These are phyloP conservation scores for Burhinus bistriatus DNA, from an alignment of 2,113 vertebrate species.

Conservation along the genomic window DNA sequence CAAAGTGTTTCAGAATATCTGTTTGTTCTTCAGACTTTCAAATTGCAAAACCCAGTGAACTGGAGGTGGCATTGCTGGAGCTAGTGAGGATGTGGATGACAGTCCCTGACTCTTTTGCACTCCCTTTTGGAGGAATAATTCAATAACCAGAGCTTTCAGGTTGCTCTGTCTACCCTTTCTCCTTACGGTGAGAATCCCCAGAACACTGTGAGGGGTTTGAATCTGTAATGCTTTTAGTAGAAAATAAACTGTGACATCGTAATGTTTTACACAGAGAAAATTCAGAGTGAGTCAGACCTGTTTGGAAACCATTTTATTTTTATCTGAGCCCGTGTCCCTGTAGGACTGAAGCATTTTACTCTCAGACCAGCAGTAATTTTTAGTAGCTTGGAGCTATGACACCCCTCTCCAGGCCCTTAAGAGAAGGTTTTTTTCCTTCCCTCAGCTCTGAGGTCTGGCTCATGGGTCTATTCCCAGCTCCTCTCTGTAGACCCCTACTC, in stretches of 20 bases:
- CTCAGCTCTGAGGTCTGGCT: background rate
- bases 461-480: background rate
- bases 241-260: accelerated
- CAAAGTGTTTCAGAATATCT: background rate
- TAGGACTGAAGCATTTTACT: background rate
- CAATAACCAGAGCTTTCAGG: background rate
- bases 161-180: background rate
- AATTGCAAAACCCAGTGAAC: background rate
- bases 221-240: background rate
- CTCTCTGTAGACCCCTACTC: background rate
- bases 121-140: background rate
- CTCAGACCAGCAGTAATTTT: background rate
- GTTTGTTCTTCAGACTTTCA: background rate
- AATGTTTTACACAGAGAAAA: background rate
- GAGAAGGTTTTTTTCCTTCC: background rate
- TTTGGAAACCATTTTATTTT: background rate
- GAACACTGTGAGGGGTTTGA: background rate
- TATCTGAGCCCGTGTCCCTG: background rate
- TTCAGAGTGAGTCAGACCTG: accelerated
- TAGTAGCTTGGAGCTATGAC: background rate
- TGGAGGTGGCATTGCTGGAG: background rate
- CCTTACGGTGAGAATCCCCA: background rate
- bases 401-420: background rate
- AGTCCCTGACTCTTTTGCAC: background rate
- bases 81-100: background rate